Base-by-base conservation (phyloP, 2,113 vertebrate species). In the Ochotona curzoniae region DNA sequence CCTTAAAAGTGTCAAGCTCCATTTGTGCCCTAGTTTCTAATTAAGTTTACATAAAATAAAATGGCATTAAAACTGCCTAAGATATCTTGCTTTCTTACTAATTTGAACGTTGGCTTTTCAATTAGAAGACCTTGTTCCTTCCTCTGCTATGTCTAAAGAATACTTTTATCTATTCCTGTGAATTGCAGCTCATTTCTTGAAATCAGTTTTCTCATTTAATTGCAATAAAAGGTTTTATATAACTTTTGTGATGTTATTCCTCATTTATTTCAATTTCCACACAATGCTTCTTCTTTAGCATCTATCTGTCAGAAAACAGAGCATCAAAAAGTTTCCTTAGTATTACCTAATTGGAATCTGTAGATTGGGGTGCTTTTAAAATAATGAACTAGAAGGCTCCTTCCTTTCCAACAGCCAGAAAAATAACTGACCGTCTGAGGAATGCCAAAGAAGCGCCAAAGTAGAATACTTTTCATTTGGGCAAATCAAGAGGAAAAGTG, bases 131-230 rank as follows among this genome's bases (percentile, higher is more conserved):
- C n/a, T 25, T 74, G 61, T 95, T 88, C 23, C 44, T 87, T 71
- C 49, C 1, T 80, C 47, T 79, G 8, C 23, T 83, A 2, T 91
- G 11, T 63, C 21, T 86, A 69, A 66, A 75, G 28, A 61, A 83
- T 64, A 12, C n/a, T 70, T 69, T 44, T 71, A 73, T 86, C 49
- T 21, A 86, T 80, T 79, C 76, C 57, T 89, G 32, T 75, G 85
- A 73, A 91, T 3, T 81, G 47, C 32, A 64, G 63, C 51, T 92
- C 51, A 35, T n/a, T 87, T 83, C 28, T 60, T 89, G n/a, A 87
- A 44, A 44, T 44, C 78, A 57, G 30, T 64, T 94, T 93, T 79
- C 76, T 92, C 12, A 23, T 83, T 76, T 94, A 87, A 88, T 63
- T 38, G n/a, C 83, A 78, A 83, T 26, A 91, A 44, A 71, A 20